A percentile compares a stretch with the other conserved stretches of the same genome.
Evolutionary conservation across 2,113 vertebrate genomes (phyloP).

Genomic region (Hippocampus zosterae): DNA sequence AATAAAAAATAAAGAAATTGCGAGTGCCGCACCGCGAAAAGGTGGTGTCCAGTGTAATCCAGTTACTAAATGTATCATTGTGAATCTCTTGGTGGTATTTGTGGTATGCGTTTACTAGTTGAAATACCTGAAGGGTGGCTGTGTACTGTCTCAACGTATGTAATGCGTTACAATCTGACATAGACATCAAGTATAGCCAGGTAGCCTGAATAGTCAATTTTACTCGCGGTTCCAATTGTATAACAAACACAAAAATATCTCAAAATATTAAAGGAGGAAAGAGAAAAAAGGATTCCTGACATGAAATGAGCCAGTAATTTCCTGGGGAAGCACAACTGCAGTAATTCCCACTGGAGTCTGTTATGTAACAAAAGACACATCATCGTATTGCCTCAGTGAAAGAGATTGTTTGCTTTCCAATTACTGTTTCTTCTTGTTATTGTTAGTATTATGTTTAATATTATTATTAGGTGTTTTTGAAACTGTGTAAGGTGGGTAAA

Average conservation of each 20-base stretch:
- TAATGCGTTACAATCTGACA: neutral
- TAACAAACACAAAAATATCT: constrained; percentile 14
- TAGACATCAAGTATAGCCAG: too few species aligned
- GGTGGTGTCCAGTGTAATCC: too few species aligned
- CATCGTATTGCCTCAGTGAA: neutral
- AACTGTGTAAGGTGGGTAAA: neutral
- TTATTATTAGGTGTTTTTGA: neutral
- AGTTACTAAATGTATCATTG: neutral
- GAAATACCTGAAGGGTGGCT: neutral
- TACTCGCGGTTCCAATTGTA: neutral
- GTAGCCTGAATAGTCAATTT: neutral
- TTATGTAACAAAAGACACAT: neutral
- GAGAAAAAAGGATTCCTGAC: constrained; percentile 17
- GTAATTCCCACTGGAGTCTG: neutral
- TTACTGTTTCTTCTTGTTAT: neutral
- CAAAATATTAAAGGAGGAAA: constrained; percentile 13
- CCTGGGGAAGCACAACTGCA: constrained; percentile 8
- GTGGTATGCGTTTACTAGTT: neutral
- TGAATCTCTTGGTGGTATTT: neutral
- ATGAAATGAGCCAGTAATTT: constrained; percentile 18
- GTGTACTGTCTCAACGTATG: neutral
- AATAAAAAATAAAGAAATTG: too few species aligned
- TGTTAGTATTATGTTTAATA: neutral
- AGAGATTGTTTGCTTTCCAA: neutral
- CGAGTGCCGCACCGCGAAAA: too few species aligned